Conservation (phyloP, 2,113 vertebrate species). For the Cariama cristata region DNA sequence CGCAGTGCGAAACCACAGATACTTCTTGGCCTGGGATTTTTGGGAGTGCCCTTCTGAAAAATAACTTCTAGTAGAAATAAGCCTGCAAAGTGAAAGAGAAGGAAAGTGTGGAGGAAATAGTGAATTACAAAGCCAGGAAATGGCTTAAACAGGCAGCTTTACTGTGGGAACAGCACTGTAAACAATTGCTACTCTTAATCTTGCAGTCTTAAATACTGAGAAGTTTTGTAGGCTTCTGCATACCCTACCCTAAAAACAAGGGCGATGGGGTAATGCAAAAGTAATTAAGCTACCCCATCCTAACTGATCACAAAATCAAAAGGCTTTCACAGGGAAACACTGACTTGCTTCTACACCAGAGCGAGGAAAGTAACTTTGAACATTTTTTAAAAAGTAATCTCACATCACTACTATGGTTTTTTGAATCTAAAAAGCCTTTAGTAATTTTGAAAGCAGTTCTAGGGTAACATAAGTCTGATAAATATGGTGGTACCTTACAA, state of each 20-base stretch:
- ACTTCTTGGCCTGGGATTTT: neutral
- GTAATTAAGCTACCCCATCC: neutral
- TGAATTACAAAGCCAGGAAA: conserved; percentile 62
- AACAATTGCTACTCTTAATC: conserved; percentile 20
- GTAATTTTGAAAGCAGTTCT: neutral
- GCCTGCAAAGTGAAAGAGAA: neutral
- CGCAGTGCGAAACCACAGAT: neutral
- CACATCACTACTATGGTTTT: neutral
- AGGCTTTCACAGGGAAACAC: neutral
- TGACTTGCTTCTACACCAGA: neutral
- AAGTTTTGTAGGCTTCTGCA: neutral
- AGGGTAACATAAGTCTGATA: neutral
- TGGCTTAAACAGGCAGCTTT: conserved; percentile 39
- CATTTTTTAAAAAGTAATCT: neutral
- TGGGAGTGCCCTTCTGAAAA: conserved; percentile 20
- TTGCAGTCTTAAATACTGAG: neutral
- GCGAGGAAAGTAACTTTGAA: neutral
- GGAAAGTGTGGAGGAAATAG: conserved; percentile 37
- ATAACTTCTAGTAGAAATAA: neutral
- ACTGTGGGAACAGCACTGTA: conserved; percentile 10
- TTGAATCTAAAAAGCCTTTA: neutral
- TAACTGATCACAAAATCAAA: neutral
- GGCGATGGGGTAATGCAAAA: neutral
- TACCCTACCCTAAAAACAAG: neutral
- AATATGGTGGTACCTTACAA: neutral